Evolutionary conservation across 2,888 invertebrate species (phyloP).

Genomic region (Erebia ligea): DNA sequence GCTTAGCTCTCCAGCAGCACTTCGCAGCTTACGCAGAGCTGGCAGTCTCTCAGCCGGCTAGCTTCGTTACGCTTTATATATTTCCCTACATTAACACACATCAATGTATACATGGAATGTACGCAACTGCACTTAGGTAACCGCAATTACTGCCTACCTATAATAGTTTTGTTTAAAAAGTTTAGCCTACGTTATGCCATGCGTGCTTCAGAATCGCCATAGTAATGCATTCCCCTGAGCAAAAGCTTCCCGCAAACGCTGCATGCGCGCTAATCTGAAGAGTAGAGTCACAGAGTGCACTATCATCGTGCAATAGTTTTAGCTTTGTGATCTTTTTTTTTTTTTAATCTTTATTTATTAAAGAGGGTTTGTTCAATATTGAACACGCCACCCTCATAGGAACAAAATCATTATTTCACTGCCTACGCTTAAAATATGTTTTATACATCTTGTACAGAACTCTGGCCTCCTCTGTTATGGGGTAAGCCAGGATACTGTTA

Average conservation of each 20-base stretch:
- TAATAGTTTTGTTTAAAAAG: slow-evolving; percentile 9
- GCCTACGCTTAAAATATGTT: too few relatives aligned
- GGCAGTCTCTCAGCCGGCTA: not conserved
- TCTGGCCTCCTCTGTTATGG: too few relatives aligned
- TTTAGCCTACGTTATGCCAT: not conserved
- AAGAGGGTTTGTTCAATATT: too few relatives aligned
- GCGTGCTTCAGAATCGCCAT: not conserved
- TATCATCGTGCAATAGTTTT: not conserved
- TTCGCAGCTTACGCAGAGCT: not conserved
- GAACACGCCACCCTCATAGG: too few relatives aligned
- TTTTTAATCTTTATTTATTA: too few relatives aligned
- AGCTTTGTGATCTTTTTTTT: not conserved
- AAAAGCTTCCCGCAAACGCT: not conserved
- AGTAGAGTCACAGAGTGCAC: not conserved
- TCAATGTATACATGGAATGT: not conserved
- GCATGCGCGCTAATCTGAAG: not conserved
- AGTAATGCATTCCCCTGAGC: slow-evolving; percentile 2
- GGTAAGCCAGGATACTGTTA: too few relatives aligned
- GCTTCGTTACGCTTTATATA: not conserved
- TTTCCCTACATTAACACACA: not conserved
- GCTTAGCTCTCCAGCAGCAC: too few relatives aligned
- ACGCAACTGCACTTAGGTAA: slow-evolving; percentile 3
- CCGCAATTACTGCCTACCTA: not conserved
- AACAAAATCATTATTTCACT: too few relatives aligned
- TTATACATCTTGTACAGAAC: too few relatives aligned